Evolutionary conservation across 2,797 vertebrate species (phyloP).

Genomic region (Periparus ater): DNA sequence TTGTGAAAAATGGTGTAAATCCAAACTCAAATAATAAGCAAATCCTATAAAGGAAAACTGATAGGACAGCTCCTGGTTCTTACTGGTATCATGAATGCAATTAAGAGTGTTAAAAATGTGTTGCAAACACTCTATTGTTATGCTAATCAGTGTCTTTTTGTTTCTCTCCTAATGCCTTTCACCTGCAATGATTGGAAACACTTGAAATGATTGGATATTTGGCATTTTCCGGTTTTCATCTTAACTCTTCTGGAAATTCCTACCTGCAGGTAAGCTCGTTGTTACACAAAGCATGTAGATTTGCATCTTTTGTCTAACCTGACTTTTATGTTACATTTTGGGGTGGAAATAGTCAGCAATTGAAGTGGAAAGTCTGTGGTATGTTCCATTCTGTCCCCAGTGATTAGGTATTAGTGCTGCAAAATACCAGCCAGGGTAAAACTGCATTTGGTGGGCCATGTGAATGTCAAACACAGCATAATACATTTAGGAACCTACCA

Average conservation of each 20-base stretch:
- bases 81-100: background rate
- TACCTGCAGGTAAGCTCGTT: slow-evolving; percentile 62
- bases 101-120: slow-evolving; percentile 1
- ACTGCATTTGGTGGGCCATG: background rate
- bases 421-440: background rate
- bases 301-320: background rate
- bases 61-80: background rate
- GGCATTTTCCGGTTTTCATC: background rate
- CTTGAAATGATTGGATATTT: background rate
- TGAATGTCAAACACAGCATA: background rate
- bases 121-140: background rate
- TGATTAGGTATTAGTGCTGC: background rate
- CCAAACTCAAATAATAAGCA: background rate
- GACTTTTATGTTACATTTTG: background rate
- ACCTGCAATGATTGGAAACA: slow-evolving; percentile 13
- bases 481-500: background rate
- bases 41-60: background rate
- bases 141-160: slow-evolving; percentile 47
- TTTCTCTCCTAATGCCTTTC: slow-evolving; percentile 34
- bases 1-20: background rate
- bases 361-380: background rate
- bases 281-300: background rate
- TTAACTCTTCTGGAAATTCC: slow-evolving; percentile 27
- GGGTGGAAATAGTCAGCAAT: background rate
- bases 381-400: background rate